Conservation (phyloP, 2,888 invertebrate species). For the Trichogramma evanescens region DNA sequence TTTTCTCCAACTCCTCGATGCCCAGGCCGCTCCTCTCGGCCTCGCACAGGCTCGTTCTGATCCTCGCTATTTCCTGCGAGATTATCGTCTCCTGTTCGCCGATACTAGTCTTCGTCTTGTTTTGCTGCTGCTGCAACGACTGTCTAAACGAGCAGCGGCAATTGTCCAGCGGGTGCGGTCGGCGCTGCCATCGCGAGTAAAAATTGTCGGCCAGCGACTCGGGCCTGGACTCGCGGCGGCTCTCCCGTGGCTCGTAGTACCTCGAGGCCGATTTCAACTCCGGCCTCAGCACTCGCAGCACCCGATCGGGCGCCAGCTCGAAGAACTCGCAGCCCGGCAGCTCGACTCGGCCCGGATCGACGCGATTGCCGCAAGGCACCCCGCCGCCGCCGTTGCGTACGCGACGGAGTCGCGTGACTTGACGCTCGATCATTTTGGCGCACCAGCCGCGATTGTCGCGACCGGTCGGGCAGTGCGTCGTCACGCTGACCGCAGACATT, state of each 20-base stretch:
- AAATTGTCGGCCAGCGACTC: conserved; percentile 43
- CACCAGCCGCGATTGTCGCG: conserved; percentile 29
- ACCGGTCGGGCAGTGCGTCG: too few species aligned
- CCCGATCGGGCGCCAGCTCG: conserved; percentile 37
- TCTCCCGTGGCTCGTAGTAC: conserved; percentile 7
- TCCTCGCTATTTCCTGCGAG: conserved; percentile 38
- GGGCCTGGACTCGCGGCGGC: conserved; percentile 21
- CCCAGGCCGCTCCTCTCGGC: conserved; percentile 35
- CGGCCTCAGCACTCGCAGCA: conserved; percentile 33
- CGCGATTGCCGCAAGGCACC: conserved; percentile 19
- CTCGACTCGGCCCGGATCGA: conserved; percentile 37
- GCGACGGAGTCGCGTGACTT: conserved; percentile 13
- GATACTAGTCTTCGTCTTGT: conserved; percentile 27
- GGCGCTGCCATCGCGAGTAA: conserved; percentile 37
- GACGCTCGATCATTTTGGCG: conserved; percentile 32
- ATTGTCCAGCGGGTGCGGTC: conserved; percentile 40
- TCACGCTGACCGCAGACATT: too few species aligned
- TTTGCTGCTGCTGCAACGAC: conserved; percentile 17
- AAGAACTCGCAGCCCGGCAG: conserved; percentile 42
- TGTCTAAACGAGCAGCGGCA: conserved; percentile 42
- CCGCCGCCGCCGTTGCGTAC: conserved; percentile 24
- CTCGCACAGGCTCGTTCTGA: conserved; percentile 39
- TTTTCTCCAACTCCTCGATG: conserved; percentile 36
- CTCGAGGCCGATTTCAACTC: not conserved
- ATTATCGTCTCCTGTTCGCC: conserved; percentile 32